Evolutionary conservation across 2,113 vertebrate genomes (phyloP), one percentile per base, ranked within the genome.

Genomic region (Eolophus roseicapilla): DNA sequence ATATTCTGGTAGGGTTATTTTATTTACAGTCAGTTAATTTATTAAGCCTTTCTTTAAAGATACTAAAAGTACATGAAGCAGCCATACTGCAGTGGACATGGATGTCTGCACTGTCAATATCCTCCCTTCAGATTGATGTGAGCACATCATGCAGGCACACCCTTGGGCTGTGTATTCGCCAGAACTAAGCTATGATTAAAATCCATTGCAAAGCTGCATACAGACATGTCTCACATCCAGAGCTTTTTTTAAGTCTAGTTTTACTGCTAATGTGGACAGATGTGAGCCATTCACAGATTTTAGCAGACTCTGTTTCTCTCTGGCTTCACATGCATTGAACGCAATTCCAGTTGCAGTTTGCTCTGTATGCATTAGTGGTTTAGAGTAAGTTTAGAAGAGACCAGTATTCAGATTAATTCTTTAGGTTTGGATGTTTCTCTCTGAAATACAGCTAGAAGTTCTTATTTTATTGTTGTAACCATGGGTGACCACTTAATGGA

Each of bases 71-170:
- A 35, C 4, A 1, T 31, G 64, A 67, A 75, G 20, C 59, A 46
- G 49, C 33, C 14, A 6, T 47, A 10, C 25, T 90, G 88, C 79
- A 44, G 60, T 78, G 92, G 88, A 82, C 95, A 95, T 91, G 82
- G 91, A 86, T 21, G 70, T 95, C 91, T 82, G 80, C 37, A 24
- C 33, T 64, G 86, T 82, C 91, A 88, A 4, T 57, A 65, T 86
- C 83, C 53, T 95, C 70, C 82, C 88, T 88, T 89, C 59, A 29
- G 63, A 46, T 55, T 94, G 92, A 85, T 87, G 93, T 44, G 53
- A 46, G 79, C 96, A 89, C 52, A 44, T 89, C 28, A 5, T 59
- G 95, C 94, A 92, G 93, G 44, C 93, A 75, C 92, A 76, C 88
- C 97, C 94, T 91, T 60, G 74, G 80, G 92, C 88, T 86, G 11